These are phyloP conservation scores for Platichthys stellatus DNA, from an alignment of 2,113 vertebrate genomes.

Conservation along the genomic window DNA sequence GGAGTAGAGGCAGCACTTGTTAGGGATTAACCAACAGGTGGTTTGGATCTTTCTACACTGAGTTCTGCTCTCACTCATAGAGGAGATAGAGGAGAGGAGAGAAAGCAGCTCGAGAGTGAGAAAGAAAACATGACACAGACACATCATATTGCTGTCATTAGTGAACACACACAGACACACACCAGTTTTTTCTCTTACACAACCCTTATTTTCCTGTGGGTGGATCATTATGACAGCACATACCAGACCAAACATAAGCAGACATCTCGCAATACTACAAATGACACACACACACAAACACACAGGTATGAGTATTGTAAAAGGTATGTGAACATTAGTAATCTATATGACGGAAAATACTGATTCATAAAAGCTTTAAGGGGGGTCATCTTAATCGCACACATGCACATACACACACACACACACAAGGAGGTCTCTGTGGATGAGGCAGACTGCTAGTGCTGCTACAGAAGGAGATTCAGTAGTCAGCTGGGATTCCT, in stretches of 20 bases:
- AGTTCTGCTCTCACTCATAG: not conserved
- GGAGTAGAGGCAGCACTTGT: too few species aligned
- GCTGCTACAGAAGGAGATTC: constrained; percentile 49
- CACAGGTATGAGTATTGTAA: not conserved
- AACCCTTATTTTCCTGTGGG: not conserved
- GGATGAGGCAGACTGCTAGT: constrained; percentile 37
- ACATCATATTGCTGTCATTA: not conserved
- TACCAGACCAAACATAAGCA: not conserved
- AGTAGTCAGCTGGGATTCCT: constrained; percentile 66
- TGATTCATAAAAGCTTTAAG: constrained; percentile 26
- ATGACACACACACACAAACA: constrained; percentile 4
- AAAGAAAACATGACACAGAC: not conserved
- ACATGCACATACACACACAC: not conserved
- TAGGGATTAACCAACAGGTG: constrained; percentile 18
- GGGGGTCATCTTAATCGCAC: not conserved
- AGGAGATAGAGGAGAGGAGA: not conserved
- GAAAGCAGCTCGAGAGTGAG: not conserved
- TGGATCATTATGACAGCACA: not conserved
- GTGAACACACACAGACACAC: not conserved
- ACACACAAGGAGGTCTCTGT: constrained; percentile 69
- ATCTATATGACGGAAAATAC: not conserved
- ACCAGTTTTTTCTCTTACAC: constrained; percentile 10
- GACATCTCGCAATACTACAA: not conserved
- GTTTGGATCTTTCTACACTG: constrained; percentile 20
- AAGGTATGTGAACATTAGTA: not conserved